Evolutionary conservation across 2,888 invertebrate genomes (phyloP), one percentile per base, ranked within the genome.

Genomic region (Lepidonotus clava): DNA sequence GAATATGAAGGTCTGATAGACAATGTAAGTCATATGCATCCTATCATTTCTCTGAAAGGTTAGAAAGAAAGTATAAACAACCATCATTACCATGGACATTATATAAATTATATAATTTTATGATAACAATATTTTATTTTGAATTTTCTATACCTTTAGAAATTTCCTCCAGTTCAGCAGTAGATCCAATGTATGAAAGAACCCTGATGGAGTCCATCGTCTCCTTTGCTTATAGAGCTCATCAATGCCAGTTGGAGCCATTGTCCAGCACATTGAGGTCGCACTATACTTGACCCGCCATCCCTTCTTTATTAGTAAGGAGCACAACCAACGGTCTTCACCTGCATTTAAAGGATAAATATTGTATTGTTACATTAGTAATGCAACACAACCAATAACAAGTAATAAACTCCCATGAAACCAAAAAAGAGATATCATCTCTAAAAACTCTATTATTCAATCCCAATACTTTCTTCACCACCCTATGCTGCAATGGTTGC

Each of bases 301-400:
- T 11, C 99, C 99, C 94, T 99, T 96, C 95, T 99, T 99, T 18
- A 99, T 95, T 24, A 99, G 95, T 67, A 99, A 95, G 0, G 99
- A 99, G 93, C 99, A 99, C 87, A 99, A 95, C 99, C 99, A 99
- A 94, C 99, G 96, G 96, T 99, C 99, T 95, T 99, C 99, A 71
- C 98, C 97, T 96, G 93, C 86, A 71, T 28, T 21, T n/a, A 46
- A 46, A 46, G 8, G 46, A 6, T 46, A 46, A 11, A 46, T 46
- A 46, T 46, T 11, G 6, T 11, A 18, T 18, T 46, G 46, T 46
- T n/a, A n/a, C n/a, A n/a, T n/a, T n/a, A n/a, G n/a, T n/a, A n/a
- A n/a, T n/a, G n/a, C n/a, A n/a, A n/a, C n/a, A n/a, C n/a, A n/a
- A n/a, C n/a, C n/a, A n/a, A n/a, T n/a, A n/a, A n/a, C n/a, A n/a